Evolutionary conservation across 2,797 vertebrate genomes (phyloP).

Genomic region (Acridotheres tristis): DNA sequence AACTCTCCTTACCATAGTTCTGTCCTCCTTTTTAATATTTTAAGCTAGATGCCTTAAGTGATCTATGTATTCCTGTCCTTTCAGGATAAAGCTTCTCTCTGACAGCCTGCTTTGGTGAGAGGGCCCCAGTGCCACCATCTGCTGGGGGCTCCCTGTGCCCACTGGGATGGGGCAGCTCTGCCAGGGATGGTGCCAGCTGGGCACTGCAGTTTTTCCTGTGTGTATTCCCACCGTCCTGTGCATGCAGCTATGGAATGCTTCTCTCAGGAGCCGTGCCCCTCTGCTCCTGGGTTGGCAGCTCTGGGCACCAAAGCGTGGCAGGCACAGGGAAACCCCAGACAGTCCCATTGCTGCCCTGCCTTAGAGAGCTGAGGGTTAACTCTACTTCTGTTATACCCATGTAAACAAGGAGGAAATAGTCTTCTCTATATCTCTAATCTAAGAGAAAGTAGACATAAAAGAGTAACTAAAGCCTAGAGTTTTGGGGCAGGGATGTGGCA

Average conservation of each 20-base stretch:
- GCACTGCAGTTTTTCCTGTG: background rate
- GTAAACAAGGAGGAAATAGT: background rate
- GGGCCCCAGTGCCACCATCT: background rate
- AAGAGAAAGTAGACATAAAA: background rate
- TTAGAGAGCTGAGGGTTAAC: background rate
- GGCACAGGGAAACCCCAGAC: background rate
- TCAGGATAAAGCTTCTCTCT: conserved; percentile 24
- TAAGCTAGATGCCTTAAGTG: conserved; percentile 67
- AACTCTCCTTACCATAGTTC: conserved; percentile 32
- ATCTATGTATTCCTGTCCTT: conserved; percentile 28
- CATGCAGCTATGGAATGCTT: background rate
- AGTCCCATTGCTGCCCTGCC: background rate
- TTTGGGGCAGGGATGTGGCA: background rate
- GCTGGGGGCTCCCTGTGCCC: background rate
- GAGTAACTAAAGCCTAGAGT: background rate
- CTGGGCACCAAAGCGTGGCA: background rate
- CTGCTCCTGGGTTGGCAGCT: conserved; percentile 5
- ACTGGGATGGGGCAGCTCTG: background rate
- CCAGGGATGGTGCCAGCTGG: conserved; percentile 1
- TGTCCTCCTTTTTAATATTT: conserved; percentile 71
- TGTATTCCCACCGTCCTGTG: background rate
- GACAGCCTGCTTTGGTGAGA: conserved; percentile 25
- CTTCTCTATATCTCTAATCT: background rate
- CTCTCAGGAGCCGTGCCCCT: background rate
- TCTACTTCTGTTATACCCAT: background rate